Evolutionary conservation across 2,888 invertebrate species (phyloP).

Genomic region (Scelioninae gen. 1): DNA sequence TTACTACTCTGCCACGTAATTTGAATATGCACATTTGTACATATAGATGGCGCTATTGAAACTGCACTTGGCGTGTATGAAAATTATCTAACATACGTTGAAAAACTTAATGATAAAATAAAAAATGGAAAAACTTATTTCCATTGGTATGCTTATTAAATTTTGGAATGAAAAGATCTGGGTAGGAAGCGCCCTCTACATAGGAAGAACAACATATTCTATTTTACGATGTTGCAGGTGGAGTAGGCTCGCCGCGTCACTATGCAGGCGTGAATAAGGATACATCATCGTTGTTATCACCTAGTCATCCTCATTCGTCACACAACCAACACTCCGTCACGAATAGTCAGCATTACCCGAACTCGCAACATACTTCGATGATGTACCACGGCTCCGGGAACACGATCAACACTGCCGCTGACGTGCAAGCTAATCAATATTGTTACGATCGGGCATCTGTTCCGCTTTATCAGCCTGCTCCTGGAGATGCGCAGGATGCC

Average conservation of each 20-base stretch:
- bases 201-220: constrained; percentile 68
- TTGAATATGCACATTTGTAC: no score
- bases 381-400: constrained; percentile 84
- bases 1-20: no score
- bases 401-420: constrained; percentile 85
- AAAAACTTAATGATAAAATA: no score
- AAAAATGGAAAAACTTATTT: neutral
- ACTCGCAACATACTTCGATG: constrained; percentile 83
- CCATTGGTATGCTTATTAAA: constrained; percentile 7
- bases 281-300: constrained; percentile 84
- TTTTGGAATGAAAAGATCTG: neutral
- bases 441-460: constrained; percentile 87
- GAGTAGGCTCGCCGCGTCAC: constrained; percentile 86
- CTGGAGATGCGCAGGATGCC: constrained; percentile 82
- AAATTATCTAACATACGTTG: no score
- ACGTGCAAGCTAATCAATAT: constrained; percentile 86
- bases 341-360: constrained; percentile 82
- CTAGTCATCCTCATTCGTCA: constrained; percentile 86
- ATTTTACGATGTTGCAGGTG: constrained; percentile 85
- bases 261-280: constrained; percentile 85
- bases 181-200: neutral
- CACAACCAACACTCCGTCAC: constrained; percentile 86
- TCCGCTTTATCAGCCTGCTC: constrained; percentile 83
- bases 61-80: no score
- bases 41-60: no score